A percentile compares a stretch with the other conserved stretches of the same genome.
These are phyloP conservation scores for Tenebrosternarchus preto DNA, from an alignment of 2,113 vertebrate genomes.

Conservation along the genomic window DNA sequence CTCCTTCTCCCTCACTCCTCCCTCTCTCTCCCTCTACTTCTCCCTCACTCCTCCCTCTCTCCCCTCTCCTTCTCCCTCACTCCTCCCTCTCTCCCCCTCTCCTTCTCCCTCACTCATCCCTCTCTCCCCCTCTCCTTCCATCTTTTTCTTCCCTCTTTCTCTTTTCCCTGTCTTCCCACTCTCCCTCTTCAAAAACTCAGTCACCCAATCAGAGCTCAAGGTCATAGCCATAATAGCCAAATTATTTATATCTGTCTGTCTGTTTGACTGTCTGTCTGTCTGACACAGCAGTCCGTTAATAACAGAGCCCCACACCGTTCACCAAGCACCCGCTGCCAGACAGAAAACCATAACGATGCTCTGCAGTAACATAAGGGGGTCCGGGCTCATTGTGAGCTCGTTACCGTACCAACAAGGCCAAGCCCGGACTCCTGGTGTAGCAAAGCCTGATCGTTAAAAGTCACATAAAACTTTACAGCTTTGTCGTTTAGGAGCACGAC, in stretches of 20 bases:
- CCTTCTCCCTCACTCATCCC: too few species aligned
- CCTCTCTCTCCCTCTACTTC: too few species aligned
- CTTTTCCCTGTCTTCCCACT: background rate
- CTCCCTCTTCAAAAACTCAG: background rate
- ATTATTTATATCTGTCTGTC: background rate
- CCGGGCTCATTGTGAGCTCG: background rate
- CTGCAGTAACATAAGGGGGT: background rate
- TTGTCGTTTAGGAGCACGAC: background rate
- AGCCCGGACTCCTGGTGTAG: conserved; percentile 25
- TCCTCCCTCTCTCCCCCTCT: background rate
- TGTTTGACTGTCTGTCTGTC: background rate
- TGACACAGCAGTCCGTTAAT: background rate
- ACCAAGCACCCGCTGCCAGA: too few species aligned
- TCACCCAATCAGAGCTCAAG: background rate
- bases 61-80: background rate
- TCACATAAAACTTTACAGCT: conserved; percentile 15
- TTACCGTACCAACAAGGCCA: conserved; percentile 1
- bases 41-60: too few species aligned
- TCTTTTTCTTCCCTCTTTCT: too few species aligned
- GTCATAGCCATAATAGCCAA: background rate
- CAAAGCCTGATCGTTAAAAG: conserved; percentile 12
- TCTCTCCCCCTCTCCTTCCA: too few species aligned
- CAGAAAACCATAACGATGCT: background rate
- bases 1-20: background rate
- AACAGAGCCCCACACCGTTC: background rate